Evolutionary conservation across 2,113 vertebrate genomes (phyloP).

Genomic region (Prunella fulvescens): DNA sequence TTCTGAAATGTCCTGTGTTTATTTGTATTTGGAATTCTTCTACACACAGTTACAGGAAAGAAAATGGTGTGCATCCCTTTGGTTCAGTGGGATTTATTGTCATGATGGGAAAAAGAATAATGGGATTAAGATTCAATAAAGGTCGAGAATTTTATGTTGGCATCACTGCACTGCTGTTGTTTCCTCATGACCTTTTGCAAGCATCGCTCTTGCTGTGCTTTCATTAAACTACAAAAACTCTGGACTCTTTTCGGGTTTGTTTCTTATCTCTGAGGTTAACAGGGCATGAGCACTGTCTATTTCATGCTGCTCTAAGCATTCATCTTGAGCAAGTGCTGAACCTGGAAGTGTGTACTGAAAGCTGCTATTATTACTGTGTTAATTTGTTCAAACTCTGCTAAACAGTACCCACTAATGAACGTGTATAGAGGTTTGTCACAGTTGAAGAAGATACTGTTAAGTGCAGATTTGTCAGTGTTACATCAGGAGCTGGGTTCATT

Average conservation of each 20-base stretch:
- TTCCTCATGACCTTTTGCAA: background rate
- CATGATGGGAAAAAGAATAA: background rate
- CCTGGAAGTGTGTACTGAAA: background rate
- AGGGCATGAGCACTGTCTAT: background rate
- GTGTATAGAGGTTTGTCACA: background rate
- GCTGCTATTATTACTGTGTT: background rate
- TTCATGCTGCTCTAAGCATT: constrained; percentile 28
- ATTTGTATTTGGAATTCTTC: background rate
- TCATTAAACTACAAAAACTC: background rate
- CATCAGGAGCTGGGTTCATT: background rate
- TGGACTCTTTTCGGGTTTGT: background rate
- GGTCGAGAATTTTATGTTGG: background rate
- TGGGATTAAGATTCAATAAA: constrained; percentile 21
- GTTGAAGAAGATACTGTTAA: background rate
- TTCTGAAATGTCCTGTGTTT: background rate
- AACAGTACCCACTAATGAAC: background rate
- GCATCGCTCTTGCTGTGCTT: background rate
- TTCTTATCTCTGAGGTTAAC: background rate
- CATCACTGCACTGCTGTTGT: background rate
- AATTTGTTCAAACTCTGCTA: background rate
- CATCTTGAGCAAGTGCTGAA: background rate
- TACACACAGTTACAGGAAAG: background rate
- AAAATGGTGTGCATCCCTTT: background rate
- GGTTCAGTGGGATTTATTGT: background rate
- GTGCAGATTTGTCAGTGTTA: background rate